A percentile compares a stretch with the other conserved stretches of the same genome.
Evolutionary conservation across 2,113 vertebrate genomes (phyloP).

Genomic region (Mus spicilegus): DNA sequence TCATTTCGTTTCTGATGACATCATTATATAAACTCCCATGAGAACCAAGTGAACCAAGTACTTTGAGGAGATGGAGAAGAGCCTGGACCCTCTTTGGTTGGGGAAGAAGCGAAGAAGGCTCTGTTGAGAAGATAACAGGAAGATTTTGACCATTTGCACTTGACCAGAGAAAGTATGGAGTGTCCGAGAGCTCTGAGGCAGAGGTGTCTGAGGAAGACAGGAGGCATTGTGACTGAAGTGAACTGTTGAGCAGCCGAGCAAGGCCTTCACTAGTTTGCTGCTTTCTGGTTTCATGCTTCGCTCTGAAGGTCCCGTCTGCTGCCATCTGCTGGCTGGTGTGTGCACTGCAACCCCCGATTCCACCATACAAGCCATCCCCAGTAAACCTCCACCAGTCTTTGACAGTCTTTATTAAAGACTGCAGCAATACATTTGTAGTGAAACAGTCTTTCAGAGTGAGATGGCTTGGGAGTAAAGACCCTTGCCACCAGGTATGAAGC

Average conservation of each 20-base stretch:
- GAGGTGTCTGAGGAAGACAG: background rate
- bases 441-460: conserved; percentile 26
- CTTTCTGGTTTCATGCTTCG: background rate
- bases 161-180: background rate
- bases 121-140: background rate
- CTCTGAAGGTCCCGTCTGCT: conserved; percentile 28
- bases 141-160: conserved; percentile 6
- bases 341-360: conserved; percentile 45
- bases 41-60: background rate
- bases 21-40: background rate
- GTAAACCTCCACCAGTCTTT: background rate
- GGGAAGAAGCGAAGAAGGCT: background rate
- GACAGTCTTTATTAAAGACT: too few species aligned
- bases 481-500: too few species aligned
- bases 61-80: background rate
- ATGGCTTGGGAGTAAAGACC: background rate
- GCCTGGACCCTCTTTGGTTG: background rate
- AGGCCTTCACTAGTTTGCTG: background rate
- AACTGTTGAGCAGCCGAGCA: background rate
- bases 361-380: background rate
- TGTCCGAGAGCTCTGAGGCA: background rate
- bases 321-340: conserved; percentile 54
- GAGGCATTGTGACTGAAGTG: background rate
- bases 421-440: background rate
- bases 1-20: background rate